These are phyloP conservation scores for Umimayanthus kanabou DNA, from an alignment of 92 coral and sea anemone genomes.

Conservation along the genomic window DNA sequence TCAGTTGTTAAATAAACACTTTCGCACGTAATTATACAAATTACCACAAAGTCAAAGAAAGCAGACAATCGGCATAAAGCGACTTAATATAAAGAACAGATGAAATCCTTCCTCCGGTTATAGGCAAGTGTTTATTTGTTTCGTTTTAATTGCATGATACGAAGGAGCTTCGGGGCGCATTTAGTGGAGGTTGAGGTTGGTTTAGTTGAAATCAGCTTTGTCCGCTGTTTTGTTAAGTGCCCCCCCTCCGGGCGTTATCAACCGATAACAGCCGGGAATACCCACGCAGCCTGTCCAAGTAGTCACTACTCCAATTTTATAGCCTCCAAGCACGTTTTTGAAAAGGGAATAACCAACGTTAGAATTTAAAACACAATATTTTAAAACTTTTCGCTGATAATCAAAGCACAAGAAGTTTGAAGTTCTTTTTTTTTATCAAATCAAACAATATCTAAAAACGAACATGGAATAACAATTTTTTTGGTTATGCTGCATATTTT, in stretches of 20 bases:
- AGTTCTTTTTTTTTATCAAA: too few species aligned
- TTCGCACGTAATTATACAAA: neutral
- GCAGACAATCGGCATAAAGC: neutral
- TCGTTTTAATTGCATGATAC: neutral
- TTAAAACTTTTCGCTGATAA: neutral
- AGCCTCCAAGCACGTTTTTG: neutral
- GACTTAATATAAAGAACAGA: neutral
- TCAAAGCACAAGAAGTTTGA: too few species aligned
- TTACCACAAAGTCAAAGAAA: neutral
- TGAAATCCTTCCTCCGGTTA: neutral
- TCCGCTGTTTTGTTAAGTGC: neutral
- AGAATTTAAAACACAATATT: neutral
- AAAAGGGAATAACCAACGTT: neutral
- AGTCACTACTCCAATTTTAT: neutral
- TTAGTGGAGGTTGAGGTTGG: neutral
- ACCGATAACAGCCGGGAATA: neutral
- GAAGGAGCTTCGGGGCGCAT: neutral
- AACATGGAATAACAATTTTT: too few species aligned
- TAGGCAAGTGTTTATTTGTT: neutral
- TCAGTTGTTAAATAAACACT: slow-evolving; percentile 12
- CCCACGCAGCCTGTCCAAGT: neutral
- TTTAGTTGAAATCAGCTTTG: neutral
- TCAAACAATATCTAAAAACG: too few species aligned
- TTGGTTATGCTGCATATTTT: neutral
- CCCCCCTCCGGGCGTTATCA: neutral